These are phyloP conservation scores for Lordiphosa clarofinis DNA, from an alignment of 1,140 invertebrate species.

Conservation along the genomic window DNA sequence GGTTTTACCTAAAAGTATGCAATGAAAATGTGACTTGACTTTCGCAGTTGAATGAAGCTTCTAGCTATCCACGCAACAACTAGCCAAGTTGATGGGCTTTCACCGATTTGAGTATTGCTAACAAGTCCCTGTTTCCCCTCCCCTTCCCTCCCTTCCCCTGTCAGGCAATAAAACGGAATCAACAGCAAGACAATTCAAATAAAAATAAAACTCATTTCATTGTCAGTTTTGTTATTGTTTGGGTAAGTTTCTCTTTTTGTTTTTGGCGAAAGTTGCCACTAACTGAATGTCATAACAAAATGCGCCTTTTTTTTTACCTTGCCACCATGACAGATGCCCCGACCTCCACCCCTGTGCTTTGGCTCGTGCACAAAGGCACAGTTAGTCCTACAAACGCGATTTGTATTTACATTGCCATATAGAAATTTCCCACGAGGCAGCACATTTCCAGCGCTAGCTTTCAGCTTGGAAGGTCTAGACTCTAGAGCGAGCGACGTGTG, in stretches of 20 bases:
- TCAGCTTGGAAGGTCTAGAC: constrained; percentile 3
- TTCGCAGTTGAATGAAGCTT: not conserved
- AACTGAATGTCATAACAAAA: constrained; percentile 46
- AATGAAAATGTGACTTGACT: no score
- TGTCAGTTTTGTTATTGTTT: constrained; percentile 32
- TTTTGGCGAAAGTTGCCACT: constrained; percentile 19
- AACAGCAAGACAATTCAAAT: constrained; percentile 38
- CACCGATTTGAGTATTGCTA: constrained; percentile 34
- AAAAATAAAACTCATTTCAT: constrained; percentile 47
- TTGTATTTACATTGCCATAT: constrained; percentile 49
- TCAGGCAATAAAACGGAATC: constrained; percentile 35
- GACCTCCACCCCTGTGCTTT: no score
- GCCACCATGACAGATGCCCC: constrained; percentile 1
- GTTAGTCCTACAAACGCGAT: constrained; percentile 46
- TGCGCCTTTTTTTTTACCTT: constrained; percentile 15
- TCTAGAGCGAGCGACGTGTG: not conserved
- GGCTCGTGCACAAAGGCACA: constrained; percentile 10
- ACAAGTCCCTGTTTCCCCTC: constrained; percentile 23
- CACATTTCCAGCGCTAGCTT: constrained; percentile 49
- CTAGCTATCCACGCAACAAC: constrained; percentile 40
- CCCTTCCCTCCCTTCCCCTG: not conserved
- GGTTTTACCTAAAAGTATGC: no score
- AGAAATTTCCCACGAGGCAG: constrained; percentile 60
- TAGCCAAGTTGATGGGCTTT: constrained; percentile 19
- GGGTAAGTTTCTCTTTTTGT: not conserved